Evolutionary conservation across 1,140 invertebrate genomes (phyloP), one percentile per base, ranked within the genome.

Genomic region (Brachionus asplanchnoidis): DNA sequence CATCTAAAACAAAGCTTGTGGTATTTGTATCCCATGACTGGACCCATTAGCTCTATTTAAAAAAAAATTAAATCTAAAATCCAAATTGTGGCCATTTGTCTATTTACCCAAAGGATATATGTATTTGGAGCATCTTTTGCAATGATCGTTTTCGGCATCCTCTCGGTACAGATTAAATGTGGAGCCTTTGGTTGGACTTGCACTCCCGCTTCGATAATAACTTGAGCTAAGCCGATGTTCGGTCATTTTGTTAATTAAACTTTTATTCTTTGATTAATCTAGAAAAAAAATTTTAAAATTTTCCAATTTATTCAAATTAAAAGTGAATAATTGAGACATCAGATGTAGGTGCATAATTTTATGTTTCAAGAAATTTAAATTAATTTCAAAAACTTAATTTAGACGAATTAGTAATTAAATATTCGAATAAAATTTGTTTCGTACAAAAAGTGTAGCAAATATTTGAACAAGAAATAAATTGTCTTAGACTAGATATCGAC

Each of bases 1-100:
- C 97, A 99, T 90, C 97, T 98, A 91, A 99, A 99, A 91, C 97
- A 99, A 20, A 95, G 95, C 88, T 95, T 95, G 90, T 99, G 97
- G 89, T 97, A 99, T 53, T 96, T 95, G 88, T 97, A 96, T 91
- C 98, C 97, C 90, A 98, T 98, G 65, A 99, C 91, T 0, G 97
- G 97, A 9, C 97, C 97, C 60, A 99, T 95, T 83, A 91, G 91
- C 86, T 92, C 97, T 85, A 91, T 89, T 44, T 8, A 9, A 73
- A 40, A n/a, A 73, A 73, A 42, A 73, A 2, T 73, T 8, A 20
- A 36, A 17, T 20, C 42, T 17, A 0, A 73, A 17, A 44, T 36
- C 9, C n/a, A 17, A n/a, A 17, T 20, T 9, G n/a, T 73, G 3
- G 1, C 8, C 9, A 68, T 12, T 5, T 28, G 3, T 14, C 17